Base-by-base conservation (phyloP, 2,113 vertebrate genomes). In the Salminus brasiliensis region DNA sequence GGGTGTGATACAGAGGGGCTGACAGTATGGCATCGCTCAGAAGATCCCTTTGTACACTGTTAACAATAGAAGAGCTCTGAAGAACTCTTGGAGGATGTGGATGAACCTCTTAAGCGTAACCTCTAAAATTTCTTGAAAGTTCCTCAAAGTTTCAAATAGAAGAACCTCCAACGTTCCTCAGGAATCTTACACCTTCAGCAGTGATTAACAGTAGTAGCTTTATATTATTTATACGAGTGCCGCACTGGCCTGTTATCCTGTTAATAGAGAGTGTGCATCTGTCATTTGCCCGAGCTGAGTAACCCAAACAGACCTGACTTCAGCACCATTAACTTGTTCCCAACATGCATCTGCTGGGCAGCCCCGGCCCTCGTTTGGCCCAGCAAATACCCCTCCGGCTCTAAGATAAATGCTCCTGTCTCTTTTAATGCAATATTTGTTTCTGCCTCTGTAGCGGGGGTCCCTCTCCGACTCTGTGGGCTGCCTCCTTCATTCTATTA, bases 391-490 rank as follows among this genome's bases (percentile, higher is more conserved):
- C 90, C 92, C 87, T 90, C 90, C 89, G 88, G 87, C 70, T 91
- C 83, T 86, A 94, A 91, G 91, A 95, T 94, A 95, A 95, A 96
- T 95, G 92, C 92, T 88, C 87, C 92, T 94, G 92, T 94, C 93
- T 93, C 91, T 92, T 95, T 92, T 93, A 92, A 95, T 95, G 92
- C 85, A 89, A 89, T 91, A 90, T 92, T 92, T 92, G 93, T 93
- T 94, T 94, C 92, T 92, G 92, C 89, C 94, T 94, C 92, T 90
- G 91, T 93, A 92, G 86, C 87, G 71, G 81, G 47, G 34, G 23
- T 30, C 87, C 83, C 85, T 88, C 87, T 85, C 62, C 30, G 62
- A 18, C 34, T 10, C 63, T 41, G 49, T 68, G 75, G 43, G 36
- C 53, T 57, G 34, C 34, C 59, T 77, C 18, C 34, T 57, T 8